Percentiles rank a stretch among this genome's conserved stretches.
phyloP scores from a whole-genome alignment of 2,888 invertebrate species.

The Isotomurus palustris region DNA sequence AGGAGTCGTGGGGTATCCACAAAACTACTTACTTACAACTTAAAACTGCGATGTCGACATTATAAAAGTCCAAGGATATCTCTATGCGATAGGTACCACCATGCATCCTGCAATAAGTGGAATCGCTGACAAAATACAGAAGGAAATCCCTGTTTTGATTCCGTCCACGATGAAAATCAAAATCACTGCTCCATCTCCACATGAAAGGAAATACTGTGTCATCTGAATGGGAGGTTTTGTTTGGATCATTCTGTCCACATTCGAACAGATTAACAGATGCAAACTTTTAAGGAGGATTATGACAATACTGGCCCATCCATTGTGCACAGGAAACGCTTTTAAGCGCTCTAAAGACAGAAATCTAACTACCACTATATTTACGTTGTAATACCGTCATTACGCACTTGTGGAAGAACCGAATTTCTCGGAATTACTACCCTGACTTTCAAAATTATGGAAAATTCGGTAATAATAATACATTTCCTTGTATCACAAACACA shows the following conservation, averaged over 20 bases:
- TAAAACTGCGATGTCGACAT: slow-evolving; percentile 96
- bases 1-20: slow-evolving; percentile 89
- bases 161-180: slow-evolving; percentile 63
- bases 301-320: slow-evolving; percentile 93
- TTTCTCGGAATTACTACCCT: too few relatives aligned
- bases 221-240: slow-evolving; percentile 98
- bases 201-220: slow-evolving; percentile 96
- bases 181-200: slow-evolving; percentile 84
- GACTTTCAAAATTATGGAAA: too few relatives aligned
- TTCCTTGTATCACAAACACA: too few relatives aligned
- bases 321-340: slow-evolving; percentile 96
- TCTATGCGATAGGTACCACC: slow-evolving; percentile 91
- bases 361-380: too few relatives aligned
- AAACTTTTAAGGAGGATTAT: slow-evolving; percentile 96
- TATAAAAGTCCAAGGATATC: slow-evolving; percentile 74
- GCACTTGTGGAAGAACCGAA: too few relatives aligned
- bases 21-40: slow-evolving; percentile 94
- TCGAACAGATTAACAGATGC: slow-evolving; percentile 94
- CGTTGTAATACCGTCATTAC: too few relatives aligned
- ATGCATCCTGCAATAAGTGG: slow-evolving; percentile 91
- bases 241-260: slow-evolving; percentile 82
- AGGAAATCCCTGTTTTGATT: slow-evolving; percentile 85
- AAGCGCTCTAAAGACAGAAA: too few relatives aligned
- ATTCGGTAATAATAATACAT: too few relatives aligned
- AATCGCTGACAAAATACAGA: slow-evolving; percentile 96